Conservation (phyloP, 2,888 invertebrate species). For the Conus canariensis region DNA sequence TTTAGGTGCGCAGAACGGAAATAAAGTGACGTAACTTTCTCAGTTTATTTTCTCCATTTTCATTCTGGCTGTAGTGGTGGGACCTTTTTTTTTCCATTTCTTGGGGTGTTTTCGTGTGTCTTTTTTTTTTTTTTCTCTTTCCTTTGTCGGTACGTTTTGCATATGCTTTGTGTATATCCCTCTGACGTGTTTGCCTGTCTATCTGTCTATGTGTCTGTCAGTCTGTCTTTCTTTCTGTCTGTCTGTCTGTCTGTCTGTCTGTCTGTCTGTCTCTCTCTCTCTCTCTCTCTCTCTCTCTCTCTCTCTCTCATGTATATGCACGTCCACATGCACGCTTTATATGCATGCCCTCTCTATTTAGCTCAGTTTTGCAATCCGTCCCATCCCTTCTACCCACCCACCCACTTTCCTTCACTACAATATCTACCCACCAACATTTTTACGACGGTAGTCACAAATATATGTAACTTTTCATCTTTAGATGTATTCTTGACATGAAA, state of each 20-base stretch:
- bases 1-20: not conserved
- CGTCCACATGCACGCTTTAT: not conserved
- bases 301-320: not conserved
- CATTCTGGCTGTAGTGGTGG: no score
- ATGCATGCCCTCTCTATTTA: not conserved
- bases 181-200: not conserved
- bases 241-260: not conserved
- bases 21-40: not conserved
- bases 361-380: no score
- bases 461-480: no score
- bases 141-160: no score
- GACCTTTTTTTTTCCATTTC: no score
- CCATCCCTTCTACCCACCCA: no score
- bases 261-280: not conserved
- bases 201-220: not conserved
- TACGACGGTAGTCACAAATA: no score
- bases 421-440: no score
- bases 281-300: not conserved
- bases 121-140: no score
- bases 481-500: no score
- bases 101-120: no score
- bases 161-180: not conserved
- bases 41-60: not conserved
- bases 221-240: not conserved
- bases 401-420: no score